These are phyloP conservation scores for Campopleginae sp. DNA, from an alignment of 2,888 invertebrate species.

Conservation along the genomic window DNA sequence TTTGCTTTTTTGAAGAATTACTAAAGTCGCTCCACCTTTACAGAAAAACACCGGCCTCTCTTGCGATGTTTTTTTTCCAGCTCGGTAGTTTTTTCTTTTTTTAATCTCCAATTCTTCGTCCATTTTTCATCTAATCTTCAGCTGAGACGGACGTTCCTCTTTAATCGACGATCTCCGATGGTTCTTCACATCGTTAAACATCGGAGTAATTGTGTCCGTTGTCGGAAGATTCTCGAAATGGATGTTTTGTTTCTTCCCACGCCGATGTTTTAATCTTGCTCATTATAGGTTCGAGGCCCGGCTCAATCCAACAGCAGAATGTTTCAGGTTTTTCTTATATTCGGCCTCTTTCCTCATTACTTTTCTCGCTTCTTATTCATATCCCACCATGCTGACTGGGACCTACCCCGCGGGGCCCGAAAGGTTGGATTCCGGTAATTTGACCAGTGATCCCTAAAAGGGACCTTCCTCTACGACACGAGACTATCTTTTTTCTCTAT, in stretches of 20 bases:
- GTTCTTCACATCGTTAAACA: conserved; percentile 29
- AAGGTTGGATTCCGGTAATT: conserved; percentile 81
- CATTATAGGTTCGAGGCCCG: conserved; percentile 22
- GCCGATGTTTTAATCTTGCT: conserved; percentile 57
- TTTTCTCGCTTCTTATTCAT: conserved; percentile 36
- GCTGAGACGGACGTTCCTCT: conserved; percentile 17
- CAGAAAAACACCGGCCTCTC: background rate
- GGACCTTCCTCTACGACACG: conserved; percentile 37
- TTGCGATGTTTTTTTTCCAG: background rate
- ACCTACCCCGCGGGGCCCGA: conserved; percentile 71
- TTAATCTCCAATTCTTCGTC: conserved; percentile 23
- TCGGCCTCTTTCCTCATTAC: conserved; percentile 43
- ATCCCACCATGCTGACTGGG: conserved; percentile 55
- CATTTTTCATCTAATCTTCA: conserved; percentile 55
- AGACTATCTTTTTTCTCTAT: conserved; percentile 8
- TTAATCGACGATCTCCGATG: conserved; percentile 42
- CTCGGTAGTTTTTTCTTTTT: background rate
- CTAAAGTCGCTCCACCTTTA: conserved; percentile 9
- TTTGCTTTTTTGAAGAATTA: conserved; percentile 31
- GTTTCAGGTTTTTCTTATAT: conserved; percentile 52
- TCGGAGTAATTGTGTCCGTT: conserved; percentile 11
- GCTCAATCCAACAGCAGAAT: conserved; percentile 37
- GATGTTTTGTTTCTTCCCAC: conserved; percentile 63
- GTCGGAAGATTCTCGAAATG: conserved; percentile 45
- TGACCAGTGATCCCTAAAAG: conserved; percentile 73